phyloP scores from a whole-genome alignment of 2,113 vertebrate species.

The Eira barbara region DNA sequence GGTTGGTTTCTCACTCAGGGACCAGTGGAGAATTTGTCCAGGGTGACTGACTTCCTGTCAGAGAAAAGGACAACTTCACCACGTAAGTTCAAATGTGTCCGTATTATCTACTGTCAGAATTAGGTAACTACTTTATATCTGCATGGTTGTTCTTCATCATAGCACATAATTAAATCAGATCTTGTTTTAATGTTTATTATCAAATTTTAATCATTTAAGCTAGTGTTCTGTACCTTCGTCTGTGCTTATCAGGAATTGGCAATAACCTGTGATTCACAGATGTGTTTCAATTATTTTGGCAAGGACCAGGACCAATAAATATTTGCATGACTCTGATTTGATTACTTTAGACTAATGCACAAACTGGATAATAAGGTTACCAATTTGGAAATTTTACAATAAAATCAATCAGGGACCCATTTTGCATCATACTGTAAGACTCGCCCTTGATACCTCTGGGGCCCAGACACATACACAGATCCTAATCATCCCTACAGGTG shows the following conservation, averaged over 20 bases:
- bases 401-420: not conserved
- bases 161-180: not conserved
- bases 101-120: not conserved
- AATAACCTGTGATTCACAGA: not conserved
- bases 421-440: not conserved
- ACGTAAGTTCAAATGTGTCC: not conserved
- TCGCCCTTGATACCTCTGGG: not conserved
- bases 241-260: not conserved
- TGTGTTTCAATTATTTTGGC: conserved; percentile 18
- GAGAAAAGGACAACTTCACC: not conserved
- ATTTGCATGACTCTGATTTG: not conserved
- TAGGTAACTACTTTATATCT: not conserved
- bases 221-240: not conserved
- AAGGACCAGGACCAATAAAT: not conserved
- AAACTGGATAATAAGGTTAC: not conserved
- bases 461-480: not conserved
- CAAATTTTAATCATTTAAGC: not conserved
- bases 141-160: not conserved
- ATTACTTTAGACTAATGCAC: not conserved
- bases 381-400: conserved; percentile 7
- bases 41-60: not conserved
- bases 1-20: not conserved
- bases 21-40: not conserved
- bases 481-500: not conserved
- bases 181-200: not conserved